Base-by-base conservation (phyloP, 2,888 invertebrate species). In the Ellobium chinense region DNA sequence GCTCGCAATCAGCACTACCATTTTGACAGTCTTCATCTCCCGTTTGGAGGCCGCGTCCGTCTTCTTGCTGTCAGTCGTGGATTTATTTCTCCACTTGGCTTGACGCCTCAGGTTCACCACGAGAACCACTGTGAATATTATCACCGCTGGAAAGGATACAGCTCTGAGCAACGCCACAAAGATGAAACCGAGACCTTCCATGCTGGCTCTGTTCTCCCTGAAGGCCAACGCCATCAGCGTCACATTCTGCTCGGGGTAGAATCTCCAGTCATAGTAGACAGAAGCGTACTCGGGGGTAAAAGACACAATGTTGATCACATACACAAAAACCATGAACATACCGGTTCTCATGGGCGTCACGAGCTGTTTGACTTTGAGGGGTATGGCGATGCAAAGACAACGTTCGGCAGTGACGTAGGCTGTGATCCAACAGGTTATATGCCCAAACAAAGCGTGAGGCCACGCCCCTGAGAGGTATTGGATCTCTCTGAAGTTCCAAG, bases 321-420 rank as follows among this genome's bases (percentile, higher is more conserved):
- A 70, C 1, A 70, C 56, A 14, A 56, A 27, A 18, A n/a, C 9
- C 3, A 70, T 54, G 1, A 36, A 14, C 1, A 54, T 18, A 1
- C 27, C 9, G 14, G 70, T 70, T 18, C 70, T 39, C n/a, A 29
- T 29, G 18, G 70, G 54, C 9, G 70, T 70, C 0, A 70, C 36
- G 5, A 70, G 7, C 9, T 56, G 70, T 56, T 70, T 70, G 18
- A 70, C 31, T 31, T 70, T 56, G 7, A 70, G 56, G 2, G 70
- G 70, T 4, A 46, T n/a, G n/a, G n/a, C n/a, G n/a, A n/a, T n/a
- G n/a, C n/a, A n/a, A n/a, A n/a, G n/a, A n/a, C n/a, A n/a, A n/a
- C n/a, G n/a, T n/a, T n/a, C n/a, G n/a, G n/a, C n/a, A n/a, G n/a
- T n/a, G n/a, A n/a, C n/a, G n/a, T n/a, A n/a, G n/a, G n/a, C n/a